Conservation (phyloP, 2,888 invertebrate genomes). For the Ormia ochracea region DNA sequence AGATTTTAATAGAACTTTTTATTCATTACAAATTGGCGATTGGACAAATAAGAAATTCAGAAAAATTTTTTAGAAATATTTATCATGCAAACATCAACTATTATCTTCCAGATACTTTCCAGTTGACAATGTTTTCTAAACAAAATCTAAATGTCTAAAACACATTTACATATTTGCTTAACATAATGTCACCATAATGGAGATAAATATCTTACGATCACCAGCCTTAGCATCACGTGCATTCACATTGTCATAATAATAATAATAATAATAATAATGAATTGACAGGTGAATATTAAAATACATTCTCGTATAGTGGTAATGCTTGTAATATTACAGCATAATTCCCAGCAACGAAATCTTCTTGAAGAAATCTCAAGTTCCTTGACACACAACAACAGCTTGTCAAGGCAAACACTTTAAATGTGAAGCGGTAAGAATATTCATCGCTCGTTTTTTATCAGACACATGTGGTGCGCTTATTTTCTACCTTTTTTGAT, state of each 20-base stretch:
- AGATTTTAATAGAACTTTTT: no score
- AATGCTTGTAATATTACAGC: constrained; percentile 23
- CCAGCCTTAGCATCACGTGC: background rate
- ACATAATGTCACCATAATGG: constrained; percentile 45
- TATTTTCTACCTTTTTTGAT: background rate
- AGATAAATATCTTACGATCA: constrained; percentile 33
- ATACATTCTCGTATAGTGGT: no score
- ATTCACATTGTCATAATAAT: no score
- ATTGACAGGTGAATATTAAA: constrained; percentile 27
- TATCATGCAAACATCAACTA: no score
- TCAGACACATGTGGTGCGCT: background rate
- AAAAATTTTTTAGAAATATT: no score
- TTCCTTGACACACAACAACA: constrained; percentile 51
- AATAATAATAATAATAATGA: background rate
- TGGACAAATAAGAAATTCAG: no score
- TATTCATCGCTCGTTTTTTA: background rate
- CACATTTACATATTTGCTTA: no score
- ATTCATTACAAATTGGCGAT: no score
- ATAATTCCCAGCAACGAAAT: constrained; percentile 30
- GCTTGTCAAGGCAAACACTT: constrained; percentile 47
- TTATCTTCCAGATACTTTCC: no score
- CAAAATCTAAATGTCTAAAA: no score
- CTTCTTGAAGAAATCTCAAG: constrained; percentile 14
- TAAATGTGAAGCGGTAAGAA: background rate
- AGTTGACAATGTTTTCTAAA: constrained; percentile 5